Evolutionary conservation across 2,113 vertebrate species (phyloP).

Genomic region (Chaenocephalus aceratus): DNA sequence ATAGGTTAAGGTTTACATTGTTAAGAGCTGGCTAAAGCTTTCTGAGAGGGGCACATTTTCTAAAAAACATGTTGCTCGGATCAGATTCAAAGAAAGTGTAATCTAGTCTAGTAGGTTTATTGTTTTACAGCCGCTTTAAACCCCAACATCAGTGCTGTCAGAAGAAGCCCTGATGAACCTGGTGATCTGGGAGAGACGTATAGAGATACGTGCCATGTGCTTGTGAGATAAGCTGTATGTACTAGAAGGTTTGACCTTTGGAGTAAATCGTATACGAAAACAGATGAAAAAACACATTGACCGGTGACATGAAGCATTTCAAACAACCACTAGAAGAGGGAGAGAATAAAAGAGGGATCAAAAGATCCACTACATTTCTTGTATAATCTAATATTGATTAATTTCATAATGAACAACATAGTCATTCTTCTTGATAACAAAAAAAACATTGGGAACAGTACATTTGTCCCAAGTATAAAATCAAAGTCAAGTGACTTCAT

Average conservation of each 20-base stretch:
- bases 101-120: not conserved
- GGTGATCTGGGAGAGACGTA: not conserved
- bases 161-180: not conserved
- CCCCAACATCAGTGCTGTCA: not conserved
- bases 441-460: not conserved
- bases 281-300: not conserved
- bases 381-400: too few relatives aligned
- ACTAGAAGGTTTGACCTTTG: not conserved
- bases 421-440: not conserved
- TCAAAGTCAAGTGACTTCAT: constrained; percentile 6
- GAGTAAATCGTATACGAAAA: not conserved
- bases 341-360: too few relatives aligned
- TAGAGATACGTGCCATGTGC: not conserved
- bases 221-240: not conserved
- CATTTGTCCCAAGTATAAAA: not conserved
- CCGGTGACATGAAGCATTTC: not conserved
- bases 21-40: not conserved
- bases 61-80: not conserved
- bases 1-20: not conserved
- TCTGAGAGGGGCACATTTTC: not conserved
- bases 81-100: not conserved
- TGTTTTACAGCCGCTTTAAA: not conserved
- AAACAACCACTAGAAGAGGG: not conserved
- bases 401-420: not conserved
- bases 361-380: not conserved